Conservation (phyloP, 2,888 invertebrate species). For the Eupithecia subumbrata region DNA sequence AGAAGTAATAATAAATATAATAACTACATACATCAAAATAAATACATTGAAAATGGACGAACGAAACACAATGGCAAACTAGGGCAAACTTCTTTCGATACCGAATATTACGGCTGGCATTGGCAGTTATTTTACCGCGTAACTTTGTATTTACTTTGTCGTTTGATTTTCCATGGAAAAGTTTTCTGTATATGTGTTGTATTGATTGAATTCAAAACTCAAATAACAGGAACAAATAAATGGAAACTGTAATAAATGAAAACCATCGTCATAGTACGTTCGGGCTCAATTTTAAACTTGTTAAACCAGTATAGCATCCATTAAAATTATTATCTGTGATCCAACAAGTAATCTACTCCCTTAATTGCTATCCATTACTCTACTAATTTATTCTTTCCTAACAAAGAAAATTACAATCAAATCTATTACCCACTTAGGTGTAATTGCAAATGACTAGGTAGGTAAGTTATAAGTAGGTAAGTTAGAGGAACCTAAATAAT, state of each 20-base stretch:
- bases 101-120: neutral
- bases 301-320: neutral
- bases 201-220: neutral
- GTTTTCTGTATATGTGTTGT: neutral
- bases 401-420: too few species aligned
- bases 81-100: slow-evolving; percentile 2
- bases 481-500: neutral
- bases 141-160: neutral
- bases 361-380: too few species aligned
- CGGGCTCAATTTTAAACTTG: neutral
- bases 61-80: slow-evolving; percentile 6
- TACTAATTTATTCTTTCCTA: too few species aligned
- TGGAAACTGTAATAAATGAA: neutral
- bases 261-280: neutral
- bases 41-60: neutral
- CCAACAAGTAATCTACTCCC: too few species aligned
- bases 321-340: too few species aligned
- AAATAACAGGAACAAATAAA: neutral
- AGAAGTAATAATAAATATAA: neutral
- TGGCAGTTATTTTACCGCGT: neutral
- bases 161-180: neutral
- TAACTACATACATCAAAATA: neutral
- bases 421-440: too few species aligned
- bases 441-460: too few species aligned
- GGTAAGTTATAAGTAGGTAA: too few species aligned